Base-by-base conservation (phyloP, 2,113 vertebrate species). In the Xerus inauris region DNA sequence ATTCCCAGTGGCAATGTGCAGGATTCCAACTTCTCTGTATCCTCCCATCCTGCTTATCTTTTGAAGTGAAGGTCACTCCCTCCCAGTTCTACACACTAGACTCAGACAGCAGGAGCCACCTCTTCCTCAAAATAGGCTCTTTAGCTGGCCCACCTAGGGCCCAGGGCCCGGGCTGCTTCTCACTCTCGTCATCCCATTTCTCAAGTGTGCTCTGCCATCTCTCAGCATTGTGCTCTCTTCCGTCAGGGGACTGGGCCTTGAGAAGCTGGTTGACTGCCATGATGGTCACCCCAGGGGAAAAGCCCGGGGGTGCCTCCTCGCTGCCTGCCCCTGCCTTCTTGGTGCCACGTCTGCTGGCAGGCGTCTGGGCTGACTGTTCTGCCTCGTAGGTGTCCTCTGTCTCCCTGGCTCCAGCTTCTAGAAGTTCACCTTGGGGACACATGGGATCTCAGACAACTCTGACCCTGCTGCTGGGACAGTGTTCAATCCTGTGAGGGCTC, bases 391-490 rank as follows among this genome's bases (percentile, higher is more conserved):
- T 71, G 5, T 17, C 35, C 19, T 51, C 71, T 49, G 35, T 67
- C 59, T 42, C 22, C 42, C 11, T 24, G 20, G 35, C 69, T 30
- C 30, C 20, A 8, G 19, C 8, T 28, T 51, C 65, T 7, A 28
- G 73, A n/a, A 32, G 69, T 83, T 90, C 47, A 62, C 67, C 88
- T 32, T 38, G 3, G 38, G 0, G 7, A 71, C 42, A 62, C n/a
- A 0, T 22, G 65, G 86, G 91, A 79, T 72, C 77, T 94, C 54
- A 0, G 0, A 0, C 5, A 2, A 26, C 88, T 81, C 26, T 0
- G 32, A 83, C 1, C 32, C 12, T 87, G 67, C 35, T 51, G 8
- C 38, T 0, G 0, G 13, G 65, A 38, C 71, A 51, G 76, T 85
- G 92, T 95, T 87, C 87, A 69, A 17, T 38, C 4, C 2, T 3